Evolutionary conservation across 2,888 invertebrate genomes (phyloP), one percentile per base, ranked within the genome.

Genomic region (Caenorhabditis sulstoni): DNA sequence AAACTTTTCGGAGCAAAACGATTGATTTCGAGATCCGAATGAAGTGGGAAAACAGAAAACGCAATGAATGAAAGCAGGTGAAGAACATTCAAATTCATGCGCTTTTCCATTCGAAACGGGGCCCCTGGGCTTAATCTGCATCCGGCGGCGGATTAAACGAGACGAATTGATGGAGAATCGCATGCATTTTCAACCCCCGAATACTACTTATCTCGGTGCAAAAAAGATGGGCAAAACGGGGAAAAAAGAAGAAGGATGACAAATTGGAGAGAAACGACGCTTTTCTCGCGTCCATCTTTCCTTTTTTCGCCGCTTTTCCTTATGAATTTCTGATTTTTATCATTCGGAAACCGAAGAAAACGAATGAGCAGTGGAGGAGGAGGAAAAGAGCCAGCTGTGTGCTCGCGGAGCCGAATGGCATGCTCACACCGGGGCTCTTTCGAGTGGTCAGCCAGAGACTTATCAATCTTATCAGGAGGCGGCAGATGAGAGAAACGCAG

Each of bases 241-340:
- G 41, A 11, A 41, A 41, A 41, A 57, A 49, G 39, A 14, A 39
- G 49, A 52, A 59, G n/a, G 41, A 70, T 52, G 68, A 59, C 44
- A 70, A 70, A 70, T 58, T 65, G 53, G 29, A 53, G 45, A 53
- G 41, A 53, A 20, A 44, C 44, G 55, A 50, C 58, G 58, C 59
- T 41, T 70, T 58, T 53, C 59, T 52, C 50, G 41, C 55, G 4
- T 29, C 7, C 29, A 3, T 29, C 29, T 29, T 29, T 29, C 29
- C 7, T 29, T 29, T 29, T 7, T 29, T 29, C 29, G 4, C 29
- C 29, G 4, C 3, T 29, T 29, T 45, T 74, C 64, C 39, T 58
- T 65, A 58, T 71, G 71, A 71, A 62, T 68, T 68, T 59, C 39
- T 50, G 50, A 68, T 68, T 50, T 44, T 58, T 66, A 66, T 53